Evolutionary conservation across 2,113 vertebrate genomes (phyloP).

Genomic region (Centropristis striata): DNA sequence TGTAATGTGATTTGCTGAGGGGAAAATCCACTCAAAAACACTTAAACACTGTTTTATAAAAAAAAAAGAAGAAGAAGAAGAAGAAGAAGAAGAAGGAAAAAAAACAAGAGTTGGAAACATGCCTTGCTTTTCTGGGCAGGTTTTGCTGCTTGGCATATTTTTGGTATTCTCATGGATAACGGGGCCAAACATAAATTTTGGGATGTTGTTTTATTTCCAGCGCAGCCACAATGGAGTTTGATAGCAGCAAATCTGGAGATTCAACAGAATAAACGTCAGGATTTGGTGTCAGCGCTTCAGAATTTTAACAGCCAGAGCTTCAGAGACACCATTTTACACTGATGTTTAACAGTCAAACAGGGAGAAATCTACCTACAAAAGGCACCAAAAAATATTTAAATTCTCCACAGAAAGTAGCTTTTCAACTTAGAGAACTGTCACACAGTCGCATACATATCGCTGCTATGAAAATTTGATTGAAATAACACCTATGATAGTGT

Average conservation of each 20-base stretch:
- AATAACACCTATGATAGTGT: constrained; percentile 5
- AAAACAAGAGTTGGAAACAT: constrained; percentile 41
- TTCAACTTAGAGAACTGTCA: constrained; percentile 1
- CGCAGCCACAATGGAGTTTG: constrained; percentile 32
- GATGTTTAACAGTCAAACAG: constrained; percentile 5
- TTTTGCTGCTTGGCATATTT: constrained; percentile 62
- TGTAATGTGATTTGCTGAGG: constrained; percentile 66
- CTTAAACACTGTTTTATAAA: constrained; percentile 52
- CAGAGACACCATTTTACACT: constrained; percentile 27
- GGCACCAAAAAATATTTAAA: not conserved
- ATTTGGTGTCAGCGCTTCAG: constrained; percentile 5
- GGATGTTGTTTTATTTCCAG: constrained; percentile 42
- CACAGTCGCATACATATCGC: not conserved
- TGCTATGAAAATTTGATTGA: not conserved
- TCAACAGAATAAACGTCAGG: constrained; percentile 31
- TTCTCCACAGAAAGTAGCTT: constrained; percentile 13
- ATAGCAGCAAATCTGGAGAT: constrained; percentile 28
- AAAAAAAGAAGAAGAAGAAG: not conserved
- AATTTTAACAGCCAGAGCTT: constrained; percentile 27
- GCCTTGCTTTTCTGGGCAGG: constrained; percentile 66
- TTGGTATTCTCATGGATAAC: constrained; percentile 58
- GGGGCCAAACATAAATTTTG: constrained; percentile 47
- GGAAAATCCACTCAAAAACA: constrained; percentile 71
- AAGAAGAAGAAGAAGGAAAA: too few species aligned
- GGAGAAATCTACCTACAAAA: constrained; percentile 22